These are phyloP conservation scores for Bombus pyrosoma DNA, from an alignment of 1,140 invertebrate species.

Conservation along the genomic window DNA sequence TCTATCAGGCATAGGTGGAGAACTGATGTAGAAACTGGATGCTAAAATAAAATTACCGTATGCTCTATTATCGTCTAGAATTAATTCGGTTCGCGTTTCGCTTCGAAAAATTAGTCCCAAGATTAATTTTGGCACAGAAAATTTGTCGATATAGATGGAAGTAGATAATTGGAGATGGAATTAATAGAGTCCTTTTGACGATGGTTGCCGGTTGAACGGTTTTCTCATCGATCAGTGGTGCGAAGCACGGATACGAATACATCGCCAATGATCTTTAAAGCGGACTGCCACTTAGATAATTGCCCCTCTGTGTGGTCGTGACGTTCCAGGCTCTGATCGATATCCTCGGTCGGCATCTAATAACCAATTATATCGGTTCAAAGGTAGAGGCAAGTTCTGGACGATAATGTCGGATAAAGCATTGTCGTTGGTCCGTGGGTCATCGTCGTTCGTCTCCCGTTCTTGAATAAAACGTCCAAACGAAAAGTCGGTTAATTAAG, in stretches of 20 bases:
- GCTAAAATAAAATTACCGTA: too few species aligned
- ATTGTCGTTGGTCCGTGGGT: neutral
- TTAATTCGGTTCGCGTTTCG: too few species aligned
- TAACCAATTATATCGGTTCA: constrained; percentile 54
- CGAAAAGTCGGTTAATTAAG: constrained; percentile 27
- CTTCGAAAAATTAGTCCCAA: neutral
- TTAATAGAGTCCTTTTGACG: constrained; percentile 40
- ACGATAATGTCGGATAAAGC: constrained; percentile 19
- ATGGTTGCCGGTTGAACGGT: neutral
- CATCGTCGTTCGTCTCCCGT: too few species aligned
- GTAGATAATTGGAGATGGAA: constrained; percentile 32
- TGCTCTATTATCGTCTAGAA: too few species aligned
- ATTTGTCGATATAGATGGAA: neutral
- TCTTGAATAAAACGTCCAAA: neutral
- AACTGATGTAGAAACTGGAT: fast-evolving
- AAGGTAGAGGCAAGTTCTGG: constrained; percentile 7
- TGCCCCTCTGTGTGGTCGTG: constrained; percentile 23
- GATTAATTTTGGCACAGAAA: neutral
- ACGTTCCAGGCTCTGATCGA: constrained; percentile 37
- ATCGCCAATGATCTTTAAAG: constrained; percentile 49
- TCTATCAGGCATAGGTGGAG: neutral
- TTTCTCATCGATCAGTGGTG: constrained; percentile 25
- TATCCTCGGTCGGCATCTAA: constrained; percentile 42
- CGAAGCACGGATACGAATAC: constrained; percentile 2
- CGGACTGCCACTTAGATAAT: constrained; percentile 54